These are phyloP conservation scores for Geopemphigus sp. DNA, from an alignment of 1,140 invertebrate genomes.

Conservation along the genomic window DNA sequence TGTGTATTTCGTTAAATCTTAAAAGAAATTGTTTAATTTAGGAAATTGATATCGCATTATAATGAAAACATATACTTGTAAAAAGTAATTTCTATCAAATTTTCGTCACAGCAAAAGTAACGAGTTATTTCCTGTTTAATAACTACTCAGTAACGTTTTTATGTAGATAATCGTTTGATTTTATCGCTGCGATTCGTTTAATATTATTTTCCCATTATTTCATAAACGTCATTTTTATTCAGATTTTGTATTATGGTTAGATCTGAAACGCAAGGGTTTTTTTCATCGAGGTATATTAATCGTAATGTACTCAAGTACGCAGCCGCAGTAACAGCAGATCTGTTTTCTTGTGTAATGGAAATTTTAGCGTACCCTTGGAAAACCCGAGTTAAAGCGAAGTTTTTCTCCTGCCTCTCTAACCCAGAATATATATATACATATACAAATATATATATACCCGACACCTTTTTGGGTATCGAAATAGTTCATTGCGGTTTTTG, in stretches of 20 bases:
- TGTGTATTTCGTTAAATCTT: too few relatives aligned
- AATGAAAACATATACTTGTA: too few relatives aligned
- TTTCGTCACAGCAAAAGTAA: too few relatives aligned
- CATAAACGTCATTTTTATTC: not conserved
- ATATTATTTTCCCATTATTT: not conserved
- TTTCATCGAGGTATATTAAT: slow-evolving; percentile 4
- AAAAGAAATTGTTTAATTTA: too few relatives aligned
- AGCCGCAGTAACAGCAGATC: not conserved
- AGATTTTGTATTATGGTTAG: not conserved
- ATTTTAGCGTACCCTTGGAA: slow-evolving; percentile 6
- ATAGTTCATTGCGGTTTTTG: slow-evolving; percentile 47
- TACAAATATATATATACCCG: not conserved
- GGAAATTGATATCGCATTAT: too few relatives aligned
- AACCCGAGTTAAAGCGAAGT: not conserved
- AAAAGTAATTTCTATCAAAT: too few relatives aligned
- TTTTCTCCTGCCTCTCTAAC: slow-evolving; percentile 5
- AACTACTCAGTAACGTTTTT: too few relatives aligned
- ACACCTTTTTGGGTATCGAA: slow-evolving; percentile 40
- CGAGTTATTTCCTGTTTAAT: too few relatives aligned
- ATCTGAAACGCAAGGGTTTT: not conserved
- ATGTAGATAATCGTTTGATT: not conserved
- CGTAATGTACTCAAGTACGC: not conserved
- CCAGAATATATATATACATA: not conserved
- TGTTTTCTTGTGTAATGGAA: slow-evolving; percentile 18
- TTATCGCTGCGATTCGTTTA: not conserved